Evolutionary conservation across 2,797 vertebrate genomes (phyloP).

Genomic region (Schizopygopsis pylzovi): DNA sequence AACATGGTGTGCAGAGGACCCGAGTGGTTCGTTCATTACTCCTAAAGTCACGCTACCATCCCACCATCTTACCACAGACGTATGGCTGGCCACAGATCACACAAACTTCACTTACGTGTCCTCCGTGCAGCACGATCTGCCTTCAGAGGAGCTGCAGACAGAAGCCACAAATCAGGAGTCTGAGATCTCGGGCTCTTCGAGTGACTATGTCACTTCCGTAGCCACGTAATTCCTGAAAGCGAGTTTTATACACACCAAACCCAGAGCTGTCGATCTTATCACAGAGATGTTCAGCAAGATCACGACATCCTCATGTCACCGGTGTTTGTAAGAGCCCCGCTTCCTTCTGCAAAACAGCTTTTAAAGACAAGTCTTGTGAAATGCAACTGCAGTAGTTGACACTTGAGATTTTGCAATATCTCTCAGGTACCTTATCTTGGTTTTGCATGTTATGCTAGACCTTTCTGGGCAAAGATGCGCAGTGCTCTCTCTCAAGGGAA

Average conservation of each 20-base stretch:
- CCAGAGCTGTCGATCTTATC: neutral
- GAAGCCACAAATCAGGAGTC: neutral
- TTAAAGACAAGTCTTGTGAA: conserved; percentile 7
- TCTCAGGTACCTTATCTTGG: neutral
- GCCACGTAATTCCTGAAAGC: neutral
- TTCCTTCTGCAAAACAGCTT: conserved; percentile 19
- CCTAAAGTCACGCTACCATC: neutral
- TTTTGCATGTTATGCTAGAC: neutral
- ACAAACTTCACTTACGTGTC: conserved; percentile 49
- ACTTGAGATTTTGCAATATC: neutral
- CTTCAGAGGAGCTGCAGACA: neutral
- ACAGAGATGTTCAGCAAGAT: neutral
- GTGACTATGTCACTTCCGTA: conserved; percentile 26
- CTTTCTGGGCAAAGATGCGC: neutral
- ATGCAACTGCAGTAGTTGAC: neutral
- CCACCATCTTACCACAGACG: neutral
- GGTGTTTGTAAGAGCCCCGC: neutral
- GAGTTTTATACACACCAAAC: neutral
- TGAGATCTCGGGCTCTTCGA: neutral
- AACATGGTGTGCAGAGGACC: neutral
- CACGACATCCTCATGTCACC: neutral
- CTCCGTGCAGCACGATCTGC: neutral
- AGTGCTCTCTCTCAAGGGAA: neutral
- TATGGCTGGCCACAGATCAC: neutral
- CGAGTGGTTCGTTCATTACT: neutral